Evolutionary conservation across 2,797 vertebrate genomes (phyloP).

Genomic region (Balearica regulorum): DNA sequence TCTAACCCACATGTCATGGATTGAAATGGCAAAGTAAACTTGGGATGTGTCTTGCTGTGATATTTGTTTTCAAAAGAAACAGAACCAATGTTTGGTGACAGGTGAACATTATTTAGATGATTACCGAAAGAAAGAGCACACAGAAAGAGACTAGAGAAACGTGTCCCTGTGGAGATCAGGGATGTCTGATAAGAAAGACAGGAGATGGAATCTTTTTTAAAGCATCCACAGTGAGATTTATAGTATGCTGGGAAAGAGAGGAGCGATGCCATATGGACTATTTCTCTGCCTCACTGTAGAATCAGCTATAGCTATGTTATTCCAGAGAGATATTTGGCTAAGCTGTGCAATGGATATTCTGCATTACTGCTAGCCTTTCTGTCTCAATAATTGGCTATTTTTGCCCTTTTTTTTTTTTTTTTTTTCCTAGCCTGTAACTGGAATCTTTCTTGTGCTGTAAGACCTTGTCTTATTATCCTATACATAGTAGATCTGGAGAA

Average conservation of each 20-base stretch:
- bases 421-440: neutral
- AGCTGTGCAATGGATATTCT: neutral
- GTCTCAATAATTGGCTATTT: neutral
- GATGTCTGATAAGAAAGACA: neutral
- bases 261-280: neutral
- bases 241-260: neutral
- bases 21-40: neutral
- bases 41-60: neutral
- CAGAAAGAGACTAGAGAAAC: neutral
- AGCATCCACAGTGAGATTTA: neutral
- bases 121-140: neutral
- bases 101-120: neutral
- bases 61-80: neutral
- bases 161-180: neutral
- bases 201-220: neutral
- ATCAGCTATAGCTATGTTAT: neutral
- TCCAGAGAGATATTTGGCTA: neutral
- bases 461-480: neutral
- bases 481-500: neutral
- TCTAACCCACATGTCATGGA: rapidly evolving
- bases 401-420: neutral
- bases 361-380: neutral
- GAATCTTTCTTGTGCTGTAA: neutral
- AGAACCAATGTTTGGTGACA: neutral
- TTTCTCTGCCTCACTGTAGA: neutral